Conservation (phyloP, 2,797 vertebrate species). For the Miichthys miiuy region DNA sequence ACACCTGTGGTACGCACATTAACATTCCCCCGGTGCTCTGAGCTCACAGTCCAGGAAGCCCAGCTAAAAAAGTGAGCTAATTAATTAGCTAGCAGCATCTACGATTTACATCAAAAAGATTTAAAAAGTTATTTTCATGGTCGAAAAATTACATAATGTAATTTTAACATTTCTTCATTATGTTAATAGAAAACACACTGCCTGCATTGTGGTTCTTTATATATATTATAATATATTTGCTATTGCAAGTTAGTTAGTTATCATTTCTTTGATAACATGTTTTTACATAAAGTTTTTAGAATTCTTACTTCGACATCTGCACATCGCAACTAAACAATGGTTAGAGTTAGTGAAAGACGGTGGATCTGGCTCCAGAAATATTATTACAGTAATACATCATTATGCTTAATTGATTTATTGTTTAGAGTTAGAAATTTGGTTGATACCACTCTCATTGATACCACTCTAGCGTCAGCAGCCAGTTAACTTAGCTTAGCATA, state of each 20-base stretch:
- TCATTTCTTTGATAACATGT: too few relatives aligned
- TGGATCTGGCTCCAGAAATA: background rate
- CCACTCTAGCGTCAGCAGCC: background rate
- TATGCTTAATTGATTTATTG: background rate
- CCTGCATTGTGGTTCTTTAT: background rate
- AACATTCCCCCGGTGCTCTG: too few relatives aligned
- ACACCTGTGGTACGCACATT: too few relatives aligned
- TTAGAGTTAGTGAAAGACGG: background rate
- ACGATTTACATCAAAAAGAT: too few relatives aligned
- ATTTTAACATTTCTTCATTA: background rate
- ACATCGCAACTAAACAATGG: background rate
- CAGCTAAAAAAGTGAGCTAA: too few relatives aligned
- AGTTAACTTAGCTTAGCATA: background rate
- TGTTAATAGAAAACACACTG: background rate
- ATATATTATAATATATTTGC: background rate
- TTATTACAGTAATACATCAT: background rate
- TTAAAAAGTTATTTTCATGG: too few relatives aligned
- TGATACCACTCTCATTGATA: background rate
- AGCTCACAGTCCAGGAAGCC: too few relatives aligned
- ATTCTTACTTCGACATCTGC: background rate
- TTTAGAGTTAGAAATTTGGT: background rate
- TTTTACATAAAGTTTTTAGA: background rate
- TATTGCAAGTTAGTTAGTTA: too few relatives aligned
- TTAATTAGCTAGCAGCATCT: too few relatives aligned
- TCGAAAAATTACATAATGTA: too few relatives aligned